Evolutionary conservation across 2,797 vertebrate species (phyloP).

Genomic region (Xenopus petersii): DNA sequence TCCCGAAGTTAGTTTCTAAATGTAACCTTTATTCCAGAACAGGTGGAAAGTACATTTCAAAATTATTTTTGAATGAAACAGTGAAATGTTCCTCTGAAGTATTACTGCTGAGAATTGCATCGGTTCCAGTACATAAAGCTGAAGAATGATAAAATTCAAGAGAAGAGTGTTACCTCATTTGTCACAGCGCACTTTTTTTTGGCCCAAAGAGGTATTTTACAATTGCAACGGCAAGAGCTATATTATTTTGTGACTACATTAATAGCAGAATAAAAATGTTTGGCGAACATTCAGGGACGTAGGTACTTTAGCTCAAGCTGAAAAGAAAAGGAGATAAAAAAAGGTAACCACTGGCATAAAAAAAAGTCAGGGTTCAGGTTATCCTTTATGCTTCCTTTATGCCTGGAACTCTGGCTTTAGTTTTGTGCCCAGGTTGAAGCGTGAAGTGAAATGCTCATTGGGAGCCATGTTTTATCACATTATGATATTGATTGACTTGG

Average conservation of each 20-base stretch:
- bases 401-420: too few relatives aligned
- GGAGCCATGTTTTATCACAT: too few relatives aligned
- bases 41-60: slow-evolving; percentile 32
- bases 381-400: too few relatives aligned
- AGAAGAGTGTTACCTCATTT: slow-evolving; percentile 42
- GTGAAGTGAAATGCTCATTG: too few relatives aligned
- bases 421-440: too few relatives aligned
- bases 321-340: neutral
- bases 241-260: slow-evolving; percentile 36
- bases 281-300: slow-evolving; percentile 27
- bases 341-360: too few relatives aligned
- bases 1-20: neutral
- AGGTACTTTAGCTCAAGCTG: slow-evolving; percentile 1
- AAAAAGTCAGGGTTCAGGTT: too few relatives aligned
- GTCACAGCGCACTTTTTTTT: slow-evolving; percentile 40
- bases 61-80: slow-evolving; percentile 40
- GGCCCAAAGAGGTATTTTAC: slow-evolving; percentile 42
- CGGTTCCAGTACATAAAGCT: slow-evolving; percentile 44
- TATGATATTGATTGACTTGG: too few relatives aligned
- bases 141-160: slow-evolving; percentile 43
- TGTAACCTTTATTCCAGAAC: slow-evolving; percentile 19
- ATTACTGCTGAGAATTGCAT: slow-evolving; percentile 35
- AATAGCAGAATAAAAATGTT: slow-evolving; percentile 31
- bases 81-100: slow-evolving; percentile 40
- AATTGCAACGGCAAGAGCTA: slow-evolving; percentile 28